phyloP scores from a whole-genome alignment of 2,113 vertebrate species.

The Sceloporus tristichus region DNA sequence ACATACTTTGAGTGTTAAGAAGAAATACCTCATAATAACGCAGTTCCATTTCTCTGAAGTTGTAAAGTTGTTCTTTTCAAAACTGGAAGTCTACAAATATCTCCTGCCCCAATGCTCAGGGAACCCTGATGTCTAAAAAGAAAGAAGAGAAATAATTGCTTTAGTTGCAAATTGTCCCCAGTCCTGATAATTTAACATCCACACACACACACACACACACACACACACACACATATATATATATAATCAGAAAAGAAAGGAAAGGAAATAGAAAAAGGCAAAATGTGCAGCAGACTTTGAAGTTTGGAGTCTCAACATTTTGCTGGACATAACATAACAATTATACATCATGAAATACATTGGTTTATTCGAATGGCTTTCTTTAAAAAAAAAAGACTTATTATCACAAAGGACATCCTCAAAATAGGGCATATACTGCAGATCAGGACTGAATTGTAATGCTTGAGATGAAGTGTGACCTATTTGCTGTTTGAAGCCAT shows the following conservation, averaged over 20 bases:
- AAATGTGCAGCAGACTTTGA: background rate
- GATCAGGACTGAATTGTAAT: fast-evolving
- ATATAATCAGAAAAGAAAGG: no score
- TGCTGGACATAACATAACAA: background rate
- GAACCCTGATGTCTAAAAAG: background rate
- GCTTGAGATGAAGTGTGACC: fast-evolving
- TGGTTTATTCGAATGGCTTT: background rate
- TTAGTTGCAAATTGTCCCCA: constrained; percentile 6
- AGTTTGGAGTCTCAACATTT: background rate
- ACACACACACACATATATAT: no score
- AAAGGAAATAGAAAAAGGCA: background rate
- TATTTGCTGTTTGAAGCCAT: fast-evolving
- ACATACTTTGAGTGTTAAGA: constrained; percentile 57
- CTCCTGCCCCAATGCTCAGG: constrained; percentile 32
- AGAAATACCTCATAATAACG: constrained; percentile 47
- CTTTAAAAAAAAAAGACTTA: constrained; percentile 2
- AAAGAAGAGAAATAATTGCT: constrained; percentile 30
- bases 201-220: background rate
- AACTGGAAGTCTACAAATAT: constrained; percentile 38
- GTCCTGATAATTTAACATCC: constrained; percentile 29
- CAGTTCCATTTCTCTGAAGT: constrained; percentile 53
- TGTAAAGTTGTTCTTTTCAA: constrained; percentile 6
- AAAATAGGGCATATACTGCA: background rate
- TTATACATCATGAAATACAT: background rate
- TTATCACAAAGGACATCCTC: constrained; percentile 7